These are phyloP conservation scores for Hippocampus barbouri DNA, from an alignment of 2,113 vertebrate genomes.

Conservation along the genomic window DNA sequence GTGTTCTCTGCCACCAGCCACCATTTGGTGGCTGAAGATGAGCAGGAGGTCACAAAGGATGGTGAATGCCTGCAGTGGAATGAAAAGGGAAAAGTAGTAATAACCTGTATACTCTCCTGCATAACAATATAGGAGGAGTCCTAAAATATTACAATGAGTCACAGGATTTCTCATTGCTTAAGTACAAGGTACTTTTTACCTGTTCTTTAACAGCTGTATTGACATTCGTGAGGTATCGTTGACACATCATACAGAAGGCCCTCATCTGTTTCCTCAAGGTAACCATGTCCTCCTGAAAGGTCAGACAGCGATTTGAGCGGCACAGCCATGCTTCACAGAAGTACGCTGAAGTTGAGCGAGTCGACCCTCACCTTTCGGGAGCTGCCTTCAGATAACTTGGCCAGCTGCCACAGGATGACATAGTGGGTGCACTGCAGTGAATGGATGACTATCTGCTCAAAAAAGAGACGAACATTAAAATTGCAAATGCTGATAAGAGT, in stretches of 20 bases:
- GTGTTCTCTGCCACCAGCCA: constrained; percentile 90
- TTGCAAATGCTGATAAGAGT: background rate
- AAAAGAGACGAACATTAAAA: background rate
- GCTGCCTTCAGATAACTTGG: constrained; percentile 91
- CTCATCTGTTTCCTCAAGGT: constrained; percentile 96
- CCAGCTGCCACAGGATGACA: constrained; percentile 95
- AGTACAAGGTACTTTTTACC: constrained; percentile 64
- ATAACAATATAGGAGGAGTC: background rate
- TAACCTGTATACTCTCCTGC: background rate
- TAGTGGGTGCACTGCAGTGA: constrained; percentile 98
- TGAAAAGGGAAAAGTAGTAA: background rate
- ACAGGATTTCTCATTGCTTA: background rate
- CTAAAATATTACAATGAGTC: background rate
- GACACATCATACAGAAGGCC: constrained; percentile 97
- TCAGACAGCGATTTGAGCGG: background rate
- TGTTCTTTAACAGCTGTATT: constrained; percentile 98
- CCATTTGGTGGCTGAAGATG: constrained; percentile 99
- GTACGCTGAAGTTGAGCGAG: background rate
- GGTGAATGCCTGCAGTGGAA: constrained; percentile 85
- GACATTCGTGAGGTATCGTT: constrained; percentile 96
- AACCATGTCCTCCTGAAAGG: constrained; percentile 84
- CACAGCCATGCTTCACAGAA: background rate
- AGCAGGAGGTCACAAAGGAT: constrained; percentile 95
- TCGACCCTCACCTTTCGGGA: constrained; percentile 82
- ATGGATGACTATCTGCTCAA: constrained; percentile 91